Conservation (phyloP, 2,888 invertebrate genomes). For the Troilus luridus region DNA sequence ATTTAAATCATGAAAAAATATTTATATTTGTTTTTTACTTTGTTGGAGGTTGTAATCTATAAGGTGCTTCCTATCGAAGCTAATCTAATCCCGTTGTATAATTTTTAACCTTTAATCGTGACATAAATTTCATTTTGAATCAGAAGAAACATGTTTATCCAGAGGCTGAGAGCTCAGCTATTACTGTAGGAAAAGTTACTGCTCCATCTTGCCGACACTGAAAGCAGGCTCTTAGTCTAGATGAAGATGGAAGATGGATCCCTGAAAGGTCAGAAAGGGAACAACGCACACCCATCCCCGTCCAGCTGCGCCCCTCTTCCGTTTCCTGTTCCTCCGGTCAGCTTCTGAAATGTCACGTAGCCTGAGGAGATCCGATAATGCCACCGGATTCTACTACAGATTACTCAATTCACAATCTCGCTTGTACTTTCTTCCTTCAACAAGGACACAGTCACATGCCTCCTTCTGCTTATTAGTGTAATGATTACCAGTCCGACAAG, state of each 20-base stretch:
- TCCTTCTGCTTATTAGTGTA: neutral
- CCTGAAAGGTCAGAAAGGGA: neutral
- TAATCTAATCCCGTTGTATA: neutral
- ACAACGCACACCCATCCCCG: conserved; percentile 13
- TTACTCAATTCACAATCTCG: conserved; percentile 2
- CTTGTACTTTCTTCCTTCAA: neutral
- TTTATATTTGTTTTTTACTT: too few relatives aligned
- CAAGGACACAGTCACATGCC: neutral
- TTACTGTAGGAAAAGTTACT: neutral
- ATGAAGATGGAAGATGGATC: neutral
- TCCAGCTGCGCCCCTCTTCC: neutral
- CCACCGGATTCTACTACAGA: neutral
- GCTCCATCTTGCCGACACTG: neutral
- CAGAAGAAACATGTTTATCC: neutral
- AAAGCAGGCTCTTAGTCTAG: neutral
- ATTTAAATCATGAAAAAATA: too few relatives aligned
- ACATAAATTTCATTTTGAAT: neutral
- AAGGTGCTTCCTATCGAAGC: too few relatives aligned
- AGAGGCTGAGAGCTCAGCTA: neutral
- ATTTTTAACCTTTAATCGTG: neutral
- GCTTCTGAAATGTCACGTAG: conserved; percentile 14
- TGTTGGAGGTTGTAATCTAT: too few relatives aligned
- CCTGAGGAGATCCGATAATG: conserved; percentile 15
- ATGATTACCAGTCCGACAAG: neutral
- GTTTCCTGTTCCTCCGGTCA: conserved; percentile 13